phyloP scores from a whole-genome alignment of 2,113 vertebrate genomes.

The Mungos mungo region DNA sequence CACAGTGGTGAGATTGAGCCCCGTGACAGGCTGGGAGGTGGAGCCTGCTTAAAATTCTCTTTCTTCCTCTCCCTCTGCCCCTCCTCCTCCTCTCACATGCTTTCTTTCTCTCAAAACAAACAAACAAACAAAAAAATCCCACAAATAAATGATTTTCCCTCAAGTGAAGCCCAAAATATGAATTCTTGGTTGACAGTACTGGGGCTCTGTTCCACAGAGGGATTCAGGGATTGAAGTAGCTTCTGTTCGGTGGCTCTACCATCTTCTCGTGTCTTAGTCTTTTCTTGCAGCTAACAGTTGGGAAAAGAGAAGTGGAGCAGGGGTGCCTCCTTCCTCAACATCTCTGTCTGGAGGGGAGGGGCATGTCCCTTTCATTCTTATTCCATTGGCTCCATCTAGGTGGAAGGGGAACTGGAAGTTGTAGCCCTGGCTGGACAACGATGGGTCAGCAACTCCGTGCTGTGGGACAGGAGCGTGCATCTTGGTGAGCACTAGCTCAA shows the following conservation, averaged over 20 bases:
- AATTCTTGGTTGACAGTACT: neutral
- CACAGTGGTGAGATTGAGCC: too few species aligned
- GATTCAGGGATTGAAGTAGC: neutral
- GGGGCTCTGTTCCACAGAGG: neutral
- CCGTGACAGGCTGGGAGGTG: too few species aligned
- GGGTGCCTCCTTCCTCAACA: neutral
- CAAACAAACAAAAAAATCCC: too few species aligned
- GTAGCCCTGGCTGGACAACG: neutral
- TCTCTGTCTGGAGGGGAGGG: neutral
- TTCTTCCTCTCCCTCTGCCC: too few species aligned
- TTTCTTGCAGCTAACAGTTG: neutral
- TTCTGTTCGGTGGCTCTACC: neutral
- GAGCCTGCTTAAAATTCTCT: too few species aligned
- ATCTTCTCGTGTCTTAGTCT: neutral
- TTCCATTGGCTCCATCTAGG: neutral
- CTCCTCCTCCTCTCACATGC: too few species aligned
- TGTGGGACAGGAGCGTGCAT: neutral
- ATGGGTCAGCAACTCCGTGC: neutral
- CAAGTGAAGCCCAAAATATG: neutral
- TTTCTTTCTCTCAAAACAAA: too few species aligned
- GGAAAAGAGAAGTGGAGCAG: neutral
- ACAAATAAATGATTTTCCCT: neutral
- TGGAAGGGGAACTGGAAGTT: neutral
- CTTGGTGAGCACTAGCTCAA: neutral
- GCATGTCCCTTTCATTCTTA: neutral